Evolutionary conservation across 1,140 invertebrate genomes (phyloP).

Genomic region (Drosophila busckii): DNA sequence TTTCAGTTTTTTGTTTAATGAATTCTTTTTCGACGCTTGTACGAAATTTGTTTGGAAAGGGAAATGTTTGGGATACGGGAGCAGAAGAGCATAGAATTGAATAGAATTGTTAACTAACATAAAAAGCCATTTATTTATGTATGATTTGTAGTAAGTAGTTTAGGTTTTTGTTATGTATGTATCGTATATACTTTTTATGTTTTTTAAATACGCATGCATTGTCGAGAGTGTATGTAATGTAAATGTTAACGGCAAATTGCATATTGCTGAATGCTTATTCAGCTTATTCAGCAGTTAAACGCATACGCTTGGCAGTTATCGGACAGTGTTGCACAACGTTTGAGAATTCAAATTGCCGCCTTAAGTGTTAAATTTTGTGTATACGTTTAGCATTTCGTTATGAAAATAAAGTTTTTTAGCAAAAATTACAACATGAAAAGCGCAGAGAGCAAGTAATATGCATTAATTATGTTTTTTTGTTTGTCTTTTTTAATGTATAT

Average conservation of each 20-base stretch:
- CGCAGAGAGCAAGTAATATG: slow-evolving; percentile 22
- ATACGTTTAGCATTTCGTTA: slow-evolving; percentile 18
- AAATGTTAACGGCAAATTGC: slow-evolving; percentile 44
- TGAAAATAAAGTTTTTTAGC: slow-evolving; percentile 48
- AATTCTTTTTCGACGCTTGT: slow-evolving; percentile 44
- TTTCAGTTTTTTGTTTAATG: slow-evolving; percentile 28
- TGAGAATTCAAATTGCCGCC: no score
- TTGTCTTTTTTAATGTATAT: slow-evolving; percentile 21
- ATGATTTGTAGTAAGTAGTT: slow-evolving; percentile 25
- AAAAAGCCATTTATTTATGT: slow-evolving; percentile 54
- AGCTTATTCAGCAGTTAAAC: no score
- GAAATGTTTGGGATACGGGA: slow-evolving; percentile 17
- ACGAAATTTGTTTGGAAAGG: slow-evolving; percentile 29
- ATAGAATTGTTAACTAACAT: slow-evolving; percentile 49
- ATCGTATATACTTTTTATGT: slow-evolving; percentile 34
- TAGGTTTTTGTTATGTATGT: slow-evolving; percentile 18
- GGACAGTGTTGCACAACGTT: slow-evolving; percentile 33
- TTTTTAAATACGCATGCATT: no score
- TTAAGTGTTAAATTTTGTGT: slow-evolving; percentile 25
- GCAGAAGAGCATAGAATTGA: slow-evolving; percentile 10
- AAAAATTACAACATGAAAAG: slow-evolving; percentile 53
- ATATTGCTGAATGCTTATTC: slow-evolving; percentile 24
- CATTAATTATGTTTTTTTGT: slow-evolving; percentile 13
- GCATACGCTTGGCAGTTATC: no score
- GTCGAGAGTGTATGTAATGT: slow-evolving; percentile 28